Conservation (phyloP, 2,113 vertebrate genomes). For the Heterotis niloticus region DNA sequence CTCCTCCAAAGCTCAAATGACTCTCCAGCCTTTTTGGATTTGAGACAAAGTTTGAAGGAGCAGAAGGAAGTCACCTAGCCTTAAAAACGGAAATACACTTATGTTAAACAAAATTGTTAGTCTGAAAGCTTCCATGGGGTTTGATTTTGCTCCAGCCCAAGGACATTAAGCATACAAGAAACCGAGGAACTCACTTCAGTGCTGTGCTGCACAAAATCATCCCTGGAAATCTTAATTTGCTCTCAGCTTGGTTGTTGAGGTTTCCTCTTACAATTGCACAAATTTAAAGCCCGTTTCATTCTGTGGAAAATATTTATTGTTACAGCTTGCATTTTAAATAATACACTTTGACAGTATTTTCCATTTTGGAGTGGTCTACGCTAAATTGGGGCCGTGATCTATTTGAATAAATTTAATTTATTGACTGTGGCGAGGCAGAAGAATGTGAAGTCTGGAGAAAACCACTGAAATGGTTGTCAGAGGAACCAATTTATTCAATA, state of each 20-base stretch:
- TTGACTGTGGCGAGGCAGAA: too few relatives aligned
- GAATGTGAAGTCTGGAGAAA: neutral
- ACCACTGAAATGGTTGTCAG: neutral
- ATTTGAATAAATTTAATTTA: neutral
- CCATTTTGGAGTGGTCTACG: neutral
- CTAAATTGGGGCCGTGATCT: neutral
- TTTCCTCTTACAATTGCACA: neutral
- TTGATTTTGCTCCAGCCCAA: constrained; percentile 21
- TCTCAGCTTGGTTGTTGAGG: neutral
- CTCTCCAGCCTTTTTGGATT: constrained; percentile 28
- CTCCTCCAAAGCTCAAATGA: neutral
- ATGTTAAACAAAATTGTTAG: constrained; percentile 33
- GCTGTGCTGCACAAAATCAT: neutral
- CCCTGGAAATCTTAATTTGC: neutral
- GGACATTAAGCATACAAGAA: constrained; percentile 23
- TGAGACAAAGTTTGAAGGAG: constrained; percentile 23
- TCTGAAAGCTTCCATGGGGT: constrained; percentile 26
- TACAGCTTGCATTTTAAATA: neutral
- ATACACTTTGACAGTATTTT: neutral
- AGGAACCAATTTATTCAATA: neutral
- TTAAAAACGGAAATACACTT: constrained; percentile 33
- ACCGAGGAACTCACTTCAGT: neutral
- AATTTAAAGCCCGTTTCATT: neutral
- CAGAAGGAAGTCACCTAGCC: constrained; percentile 19
- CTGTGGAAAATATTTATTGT: neutral